Evolutionary conservation across 2,113 vertebrate genomes (phyloP), one percentile per base, ranked within the genome.

Genomic region (Paramisgurnus dabryanus): DNA sequence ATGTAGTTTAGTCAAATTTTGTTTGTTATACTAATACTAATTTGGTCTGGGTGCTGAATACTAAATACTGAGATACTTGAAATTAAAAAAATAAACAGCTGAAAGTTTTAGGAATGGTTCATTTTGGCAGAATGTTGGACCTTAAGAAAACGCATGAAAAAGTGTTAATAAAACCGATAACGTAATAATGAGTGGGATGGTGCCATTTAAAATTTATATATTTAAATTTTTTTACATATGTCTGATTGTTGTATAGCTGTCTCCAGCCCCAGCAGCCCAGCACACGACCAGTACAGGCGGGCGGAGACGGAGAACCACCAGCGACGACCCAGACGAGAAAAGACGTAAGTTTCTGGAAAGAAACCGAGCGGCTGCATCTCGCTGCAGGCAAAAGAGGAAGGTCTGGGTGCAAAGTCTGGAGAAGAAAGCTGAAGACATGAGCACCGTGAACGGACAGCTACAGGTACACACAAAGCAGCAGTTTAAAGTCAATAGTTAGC

Each of bases 331-430:
- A 0, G 98, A 99, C 68, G 97, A 99, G 80, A 99, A 99, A 87
- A 93, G 98, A 22, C 95, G 96, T 22, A 99, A 99, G 87, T 99
- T 99, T 89, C 90, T 99, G 84, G 98, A 99, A 88, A 92, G 97
- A 39, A 99, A 98, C 89, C 85, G 97, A 49, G 98, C 96, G 6
- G 98, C 98, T 6, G 98, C 98, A 43, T 98, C 98, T 39, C 94
- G 98, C 67, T 99, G 98, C 84, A 88, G 98, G 83, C 98, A 98
- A 85, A 99, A 99, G 89, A 95, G 98, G 87, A 99, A 98, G 92
- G 98, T 99, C 79, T 98, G 98, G 98, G 98, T 99, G 80, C 96
- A 98, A 89, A 96, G 95, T 43, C 77, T 98, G 90, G 98, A 99
- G 90, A 98, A 96, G 87, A 98, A 98, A 87, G 95, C 97, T 0